These are phyloP conservation scores for Andrena bucephala DNA, from an alignment of 2,888 invertebrate genomes.

Conservation along the genomic window DNA sequence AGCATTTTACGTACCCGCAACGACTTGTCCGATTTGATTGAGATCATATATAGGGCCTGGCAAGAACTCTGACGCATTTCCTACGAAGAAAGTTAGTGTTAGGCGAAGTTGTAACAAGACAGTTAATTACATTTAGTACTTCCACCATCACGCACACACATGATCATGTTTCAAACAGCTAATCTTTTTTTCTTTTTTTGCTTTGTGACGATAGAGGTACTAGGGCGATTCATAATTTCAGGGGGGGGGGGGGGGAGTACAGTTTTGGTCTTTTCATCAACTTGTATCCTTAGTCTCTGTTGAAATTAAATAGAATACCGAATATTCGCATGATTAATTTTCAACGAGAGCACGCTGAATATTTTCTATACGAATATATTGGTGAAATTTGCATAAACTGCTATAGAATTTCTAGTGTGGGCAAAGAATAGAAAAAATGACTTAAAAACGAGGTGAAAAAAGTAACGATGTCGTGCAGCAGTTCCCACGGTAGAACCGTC, in stretches of 20 bases:
- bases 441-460: slow-evolving; percentile 68
- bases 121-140: slow-evolving; percentile 60
- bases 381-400: slow-evolving; percentile 17
- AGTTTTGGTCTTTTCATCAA: slow-evolving; percentile 20
- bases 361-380: slow-evolving; percentile 28
- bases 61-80: slow-evolving; percentile 86
- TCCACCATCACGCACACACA: slow-evolving; percentile 68
- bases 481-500: slow-evolving; percentile 81
- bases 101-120: slow-evolving; percentile 65
- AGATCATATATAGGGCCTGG: slow-evolving; percentile 93
- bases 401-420: slow-evolving; percentile 30
- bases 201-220: slow-evolving; percentile 60
- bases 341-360: slow-evolving; percentile 9
- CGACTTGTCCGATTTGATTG: slow-evolving; percentile 94
- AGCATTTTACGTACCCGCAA: slow-evolving; percentile 88
- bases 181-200: slow-evolving; percentile 4
- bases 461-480: slow-evolving; percentile 81
- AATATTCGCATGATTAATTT: slow-evolving; percentile 11
- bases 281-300: slow-evolving; percentile 13
- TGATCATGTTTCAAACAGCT: slow-evolving; percentile 7
- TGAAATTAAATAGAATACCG: slow-evolving; percentile 15
- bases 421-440: slow-evolving; percentile 35
- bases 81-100: slow-evolving; percentile 83
- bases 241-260: slow-evolving; percentile 15
- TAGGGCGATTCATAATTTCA: slow-evolving; percentile 28